These are phyloP conservation scores for Lophotriccus pileatus DNA, from an alignment of 2,797 vertebrate species.

Conservation along the genomic window DNA sequence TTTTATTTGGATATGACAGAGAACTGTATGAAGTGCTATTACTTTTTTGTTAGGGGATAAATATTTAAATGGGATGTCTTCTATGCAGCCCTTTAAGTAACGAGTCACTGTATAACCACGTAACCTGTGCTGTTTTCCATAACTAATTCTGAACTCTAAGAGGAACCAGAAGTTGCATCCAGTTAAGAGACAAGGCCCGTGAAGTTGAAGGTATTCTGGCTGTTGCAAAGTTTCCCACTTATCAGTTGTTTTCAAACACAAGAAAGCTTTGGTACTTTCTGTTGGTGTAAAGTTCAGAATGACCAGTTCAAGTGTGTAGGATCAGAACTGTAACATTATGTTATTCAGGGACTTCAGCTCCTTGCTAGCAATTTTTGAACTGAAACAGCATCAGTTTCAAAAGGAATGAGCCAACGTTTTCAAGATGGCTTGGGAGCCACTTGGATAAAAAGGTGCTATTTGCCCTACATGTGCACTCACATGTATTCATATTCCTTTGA, in stretches of 20 bases:
- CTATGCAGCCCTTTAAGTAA: not conserved
- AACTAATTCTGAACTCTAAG: not conserved
- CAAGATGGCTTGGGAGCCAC: not conserved
- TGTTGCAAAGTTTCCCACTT: not conserved
- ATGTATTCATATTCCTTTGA: not conserved
- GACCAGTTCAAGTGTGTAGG: not conserved
- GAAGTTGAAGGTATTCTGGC: not conserved
- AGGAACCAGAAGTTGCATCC: not conserved
- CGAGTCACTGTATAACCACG: not conserved
- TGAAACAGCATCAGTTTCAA: not conserved
- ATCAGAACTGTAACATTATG: not conserved
- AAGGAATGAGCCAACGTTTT: not conserved
- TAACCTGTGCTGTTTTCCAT: not conserved
- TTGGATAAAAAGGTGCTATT: not conserved
- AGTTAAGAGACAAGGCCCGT: not conserved
- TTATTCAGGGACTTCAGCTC: not conserved
- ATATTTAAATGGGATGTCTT: not conserved
- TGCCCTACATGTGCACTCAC: not conserved
- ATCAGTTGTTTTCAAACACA: not conserved
- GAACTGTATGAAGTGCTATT: not conserved
- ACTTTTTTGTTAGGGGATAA: not conserved
- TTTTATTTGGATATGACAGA: not conserved
- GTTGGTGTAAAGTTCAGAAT: not conserved
- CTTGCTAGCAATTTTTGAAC: not conserved
- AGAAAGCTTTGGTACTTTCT: not conserved